Evolutionary conservation across 2,888 invertebrate genomes (phyloP).

Genomic region (Eristalis arbustorum): DNA sequence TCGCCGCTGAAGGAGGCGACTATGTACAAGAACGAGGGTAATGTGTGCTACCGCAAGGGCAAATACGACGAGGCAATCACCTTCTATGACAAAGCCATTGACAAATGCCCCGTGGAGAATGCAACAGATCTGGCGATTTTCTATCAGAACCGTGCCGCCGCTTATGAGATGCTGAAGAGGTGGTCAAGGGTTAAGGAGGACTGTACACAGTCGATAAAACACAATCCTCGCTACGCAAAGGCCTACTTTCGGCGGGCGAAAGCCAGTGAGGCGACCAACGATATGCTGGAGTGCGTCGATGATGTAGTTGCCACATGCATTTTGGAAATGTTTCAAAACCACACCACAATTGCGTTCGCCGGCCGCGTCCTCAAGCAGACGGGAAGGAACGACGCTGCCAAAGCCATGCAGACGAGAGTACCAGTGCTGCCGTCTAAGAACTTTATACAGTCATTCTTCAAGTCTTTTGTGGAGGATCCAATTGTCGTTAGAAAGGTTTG

Average conservation of each 20-base stretch:
- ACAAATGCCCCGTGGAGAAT: slow-evolving; percentile 72
- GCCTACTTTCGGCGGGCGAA: no score
- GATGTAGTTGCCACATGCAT: no score
- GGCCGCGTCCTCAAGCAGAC: slow-evolving; percentile 92
- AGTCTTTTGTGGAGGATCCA: slow-evolving; percentile 93
- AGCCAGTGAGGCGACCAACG: no score
- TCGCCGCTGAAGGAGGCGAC: slow-evolving; percentile 88
- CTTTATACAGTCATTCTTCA: slow-evolving; percentile 93
- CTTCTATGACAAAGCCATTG: no score
- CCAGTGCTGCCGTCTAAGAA: slow-evolving; percentile 91
- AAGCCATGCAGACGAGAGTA: slow-evolving; percentile 85
- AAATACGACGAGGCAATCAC: slow-evolving; percentile 95
- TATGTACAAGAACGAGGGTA: slow-evolving; percentile 92
- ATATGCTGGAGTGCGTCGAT: no score
- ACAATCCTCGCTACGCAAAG: no score
- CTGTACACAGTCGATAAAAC: no score
- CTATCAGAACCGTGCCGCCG: no score
- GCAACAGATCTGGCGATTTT: slow-evolving; percentile 82
- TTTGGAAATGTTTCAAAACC: no score
- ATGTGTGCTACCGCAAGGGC: slow-evolving; percentile 90
- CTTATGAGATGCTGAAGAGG: no score
- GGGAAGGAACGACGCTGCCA: slow-evolving; percentile 85
- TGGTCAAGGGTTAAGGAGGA: no score
- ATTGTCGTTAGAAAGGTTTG: slow-evolving; percentile 82
- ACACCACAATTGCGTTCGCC: no score